Conservation (phyloP, 2,797 vertebrate genomes). For the Coccyzus lansbergi region DNA sequence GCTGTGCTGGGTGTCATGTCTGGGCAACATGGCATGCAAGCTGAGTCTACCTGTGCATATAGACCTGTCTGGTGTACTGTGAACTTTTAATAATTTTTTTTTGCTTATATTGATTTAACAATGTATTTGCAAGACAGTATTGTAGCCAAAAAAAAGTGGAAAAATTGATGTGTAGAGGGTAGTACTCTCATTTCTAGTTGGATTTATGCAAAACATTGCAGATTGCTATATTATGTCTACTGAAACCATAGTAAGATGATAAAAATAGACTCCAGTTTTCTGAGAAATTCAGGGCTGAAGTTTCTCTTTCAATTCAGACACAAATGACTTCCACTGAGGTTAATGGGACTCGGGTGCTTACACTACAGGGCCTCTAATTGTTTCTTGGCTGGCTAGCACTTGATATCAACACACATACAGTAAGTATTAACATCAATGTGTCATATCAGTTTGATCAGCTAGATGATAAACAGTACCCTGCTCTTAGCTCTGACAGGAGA, state of each 20-base stretch:
- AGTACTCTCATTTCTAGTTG: background rate
- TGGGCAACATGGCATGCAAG: background rate
- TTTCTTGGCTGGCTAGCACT: constrained; percentile 35
- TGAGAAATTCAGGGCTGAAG: constrained; percentile 29
- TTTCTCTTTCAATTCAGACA: constrained; percentile 4
- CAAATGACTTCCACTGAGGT: constrained; percentile 8
- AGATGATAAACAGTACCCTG: constrained; percentile 30
- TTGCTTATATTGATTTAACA: background rate
- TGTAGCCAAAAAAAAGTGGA: background rate
- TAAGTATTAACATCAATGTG: constrained; percentile 15
- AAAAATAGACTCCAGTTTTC: constrained; percentile 43
- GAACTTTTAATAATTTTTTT: background rate
- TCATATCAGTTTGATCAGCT: constrained; percentile 45
- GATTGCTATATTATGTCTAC: constrained; percentile 46
- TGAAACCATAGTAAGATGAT: constrained; percentile 14
- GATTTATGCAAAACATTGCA: constrained; percentile 3
- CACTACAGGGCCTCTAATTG: background rate
- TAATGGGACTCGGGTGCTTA: constrained; percentile 24
- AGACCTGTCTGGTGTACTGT: background rate
- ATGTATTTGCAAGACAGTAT: background rate
- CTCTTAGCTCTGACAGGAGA: constrained; percentile 22
- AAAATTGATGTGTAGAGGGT: background rate
- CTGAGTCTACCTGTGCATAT: background rate
- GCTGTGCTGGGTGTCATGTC: background rate
- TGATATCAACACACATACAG: background rate